Percentiles rank a stretch among this genome's conserved stretches.
These are phyloP conservation scores for Baryphthengus martii DNA, from an alignment of 2,113 vertebrate species.

Conservation along the genomic window DNA sequence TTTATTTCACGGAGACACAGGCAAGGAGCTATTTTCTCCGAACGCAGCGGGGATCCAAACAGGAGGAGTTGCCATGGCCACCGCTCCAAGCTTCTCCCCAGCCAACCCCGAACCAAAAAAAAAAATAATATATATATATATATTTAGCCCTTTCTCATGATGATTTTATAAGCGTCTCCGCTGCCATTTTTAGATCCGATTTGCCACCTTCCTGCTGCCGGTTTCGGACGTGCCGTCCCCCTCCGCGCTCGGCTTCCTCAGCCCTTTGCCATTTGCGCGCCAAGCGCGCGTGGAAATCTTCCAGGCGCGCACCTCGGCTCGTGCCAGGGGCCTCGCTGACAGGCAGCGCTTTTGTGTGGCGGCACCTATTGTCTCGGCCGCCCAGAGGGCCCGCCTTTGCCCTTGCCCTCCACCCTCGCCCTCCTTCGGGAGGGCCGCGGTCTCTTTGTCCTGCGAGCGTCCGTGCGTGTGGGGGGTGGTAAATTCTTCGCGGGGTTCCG, in stretches of 20 bases:
- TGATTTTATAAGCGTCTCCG: too few relatives aligned
- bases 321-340: neutral
- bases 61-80: neutral
- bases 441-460: neutral
- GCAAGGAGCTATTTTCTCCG: neutral
- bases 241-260: accelerated
- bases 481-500: neutral
- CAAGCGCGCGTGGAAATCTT: accelerated
- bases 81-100: neutral
- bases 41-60: neutral
- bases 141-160: neutral
- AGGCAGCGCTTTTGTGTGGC: neutral
- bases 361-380: neutral
- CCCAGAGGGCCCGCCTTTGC: neutral
- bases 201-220: neutral
- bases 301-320: neutral
- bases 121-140: too few relatives aligned
- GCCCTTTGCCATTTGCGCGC: accelerated
- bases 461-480: too few relatives aligned
- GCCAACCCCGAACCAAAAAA: neutral
- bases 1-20: neutral
- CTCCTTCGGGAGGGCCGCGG: neutral
- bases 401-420: too few relatives aligned
- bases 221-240: accelerated
- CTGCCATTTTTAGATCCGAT: neutral